Conservation (phyloP, 2,888 invertebrate species). For the Acronicta aceris region DNA sequence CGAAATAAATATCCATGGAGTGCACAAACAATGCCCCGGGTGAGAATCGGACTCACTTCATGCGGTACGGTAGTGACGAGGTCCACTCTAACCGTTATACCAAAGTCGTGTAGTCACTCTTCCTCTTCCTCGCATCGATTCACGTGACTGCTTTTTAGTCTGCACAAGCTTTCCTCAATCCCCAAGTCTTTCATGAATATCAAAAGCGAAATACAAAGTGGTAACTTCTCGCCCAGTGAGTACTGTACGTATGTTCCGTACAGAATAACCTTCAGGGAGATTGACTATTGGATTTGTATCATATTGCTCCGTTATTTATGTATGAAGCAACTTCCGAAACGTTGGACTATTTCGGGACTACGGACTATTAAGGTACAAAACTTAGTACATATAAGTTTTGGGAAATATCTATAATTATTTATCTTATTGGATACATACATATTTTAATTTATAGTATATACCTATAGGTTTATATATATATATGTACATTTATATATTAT, state of each 20-base stretch:
- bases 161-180: not conserved
- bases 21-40: too few relatives aligned
- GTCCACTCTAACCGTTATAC: too few relatives aligned
- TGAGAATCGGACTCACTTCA: too few relatives aligned
- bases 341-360: slow-evolving; percentile 24
- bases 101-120: not conserved
- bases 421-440: too few relatives aligned
- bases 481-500: too few relatives aligned
- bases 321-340: slow-evolving; percentile 20
- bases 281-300: slow-evolving; percentile 44
- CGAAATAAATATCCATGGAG: too few relatives aligned
- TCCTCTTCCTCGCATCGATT: not conserved
- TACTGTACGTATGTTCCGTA: slow-evolving; percentile 3
- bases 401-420: not conserved
- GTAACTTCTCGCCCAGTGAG: slow-evolving; percentile 4
- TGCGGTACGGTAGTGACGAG: too few relatives aligned
- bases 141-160: not conserved
- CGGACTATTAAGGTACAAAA: slow-evolving; percentile 3
- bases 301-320: slow-evolving; percentile 41
- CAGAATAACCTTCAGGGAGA: slow-evolving; percentile 32
- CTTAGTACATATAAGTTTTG: slow-evolving; percentile 25
- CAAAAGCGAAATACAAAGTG: slow-evolving; percentile 1
- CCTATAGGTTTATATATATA: too few relatives aligned
- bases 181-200: not conserved
- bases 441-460: too few relatives aligned